A percentile compares a stretch with the other conserved stretches of the same genome.
Evolutionary conservation across 2,113 vertebrate species (phyloP).

Genomic region (Mormyrus iriodes): DNA sequence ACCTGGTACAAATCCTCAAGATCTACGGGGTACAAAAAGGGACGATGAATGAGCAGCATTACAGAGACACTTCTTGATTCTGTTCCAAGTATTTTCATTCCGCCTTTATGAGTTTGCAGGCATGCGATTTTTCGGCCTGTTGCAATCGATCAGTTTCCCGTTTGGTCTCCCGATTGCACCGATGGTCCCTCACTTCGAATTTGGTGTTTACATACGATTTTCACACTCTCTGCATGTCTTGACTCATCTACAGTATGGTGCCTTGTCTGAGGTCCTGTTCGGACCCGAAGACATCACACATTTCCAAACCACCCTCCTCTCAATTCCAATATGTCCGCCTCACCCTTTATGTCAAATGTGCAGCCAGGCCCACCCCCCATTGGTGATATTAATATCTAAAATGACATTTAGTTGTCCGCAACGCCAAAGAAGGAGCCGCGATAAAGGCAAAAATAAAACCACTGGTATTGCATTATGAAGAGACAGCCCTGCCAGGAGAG

Average conservation of each 20-base stretch:
- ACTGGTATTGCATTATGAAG: not conserved
- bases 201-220: not conserved
- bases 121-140: not conserved
- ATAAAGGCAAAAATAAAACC: not conserved
- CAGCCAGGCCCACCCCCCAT: not conserved
- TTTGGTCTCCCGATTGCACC: not conserved
- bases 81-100: not conserved
- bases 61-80: not conserved
- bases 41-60: not conserved
- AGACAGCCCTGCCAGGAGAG: not conserved
- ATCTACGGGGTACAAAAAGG: conserved; percentile 60
- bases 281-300: not conserved
- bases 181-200: not conserved
- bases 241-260: not conserved
- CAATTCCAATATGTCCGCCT: not conserved
- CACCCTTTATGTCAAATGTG: not conserved
- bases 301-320: not conserved
- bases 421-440: not conserved
- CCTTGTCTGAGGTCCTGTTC: not conserved
- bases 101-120: not conserved
- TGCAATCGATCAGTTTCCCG: not conserved
- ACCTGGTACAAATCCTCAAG: conserved; percentile 89
- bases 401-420: not conserved
- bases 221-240: not conserved
- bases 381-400: not conserved